These are phyloP conservation scores for Prostheceraeus crozeri DNA, from an alignment of 2,888 invertebrate genomes.

Conservation along the genomic window DNA sequence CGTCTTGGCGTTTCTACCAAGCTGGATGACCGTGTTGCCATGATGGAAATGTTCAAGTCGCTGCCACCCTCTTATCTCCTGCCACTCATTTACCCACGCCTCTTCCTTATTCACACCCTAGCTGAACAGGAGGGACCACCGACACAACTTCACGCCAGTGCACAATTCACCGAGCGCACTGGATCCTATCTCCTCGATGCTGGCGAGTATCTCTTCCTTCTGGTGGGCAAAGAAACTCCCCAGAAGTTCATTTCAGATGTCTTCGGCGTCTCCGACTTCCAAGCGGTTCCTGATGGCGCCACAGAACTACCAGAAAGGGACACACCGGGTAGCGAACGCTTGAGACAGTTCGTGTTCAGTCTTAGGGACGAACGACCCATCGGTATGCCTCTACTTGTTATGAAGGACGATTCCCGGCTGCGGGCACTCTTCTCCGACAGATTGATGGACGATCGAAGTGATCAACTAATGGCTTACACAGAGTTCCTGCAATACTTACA, in stretches of 20 bases:
- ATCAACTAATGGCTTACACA: not conserved
- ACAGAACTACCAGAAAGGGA: conserved; percentile 69
- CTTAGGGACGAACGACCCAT: conserved; percentile 78
- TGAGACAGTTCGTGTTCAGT: conserved; percentile 72
- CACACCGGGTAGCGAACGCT: conserved; percentile 66
- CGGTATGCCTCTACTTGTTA: conserved; percentile 69
- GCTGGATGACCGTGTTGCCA: conserved; percentile 81
- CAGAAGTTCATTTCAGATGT: conserved; percentile 69
- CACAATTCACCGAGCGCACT: conserved; percentile 65
- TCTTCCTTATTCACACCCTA: conserved; percentile 76
- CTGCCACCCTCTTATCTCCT: conserved; percentile 72
- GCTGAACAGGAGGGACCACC: conserved; percentile 63
- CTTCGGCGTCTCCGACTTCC: conserved; percentile 69
- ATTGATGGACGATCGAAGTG: not conserved
- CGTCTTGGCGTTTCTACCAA: conserved; percentile 73
- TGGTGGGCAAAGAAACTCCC: conserved; percentile 72
- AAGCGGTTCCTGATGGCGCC: conserved; percentile 13
- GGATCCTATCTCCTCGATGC: conserved; percentile 87
- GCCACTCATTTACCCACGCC: conserved; percentile 78
- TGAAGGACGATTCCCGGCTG: conserved; percentile 69
- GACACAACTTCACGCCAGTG: conserved; percentile 74
- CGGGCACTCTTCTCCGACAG: not conserved
- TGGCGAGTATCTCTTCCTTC: conserved; percentile 71
- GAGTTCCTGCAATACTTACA: conserved; percentile 1
- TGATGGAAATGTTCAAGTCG: conserved; percentile 86